phyloP scores from a whole-genome alignment of 1,140 invertebrate species.

The Nephila pilipes region DNA sequence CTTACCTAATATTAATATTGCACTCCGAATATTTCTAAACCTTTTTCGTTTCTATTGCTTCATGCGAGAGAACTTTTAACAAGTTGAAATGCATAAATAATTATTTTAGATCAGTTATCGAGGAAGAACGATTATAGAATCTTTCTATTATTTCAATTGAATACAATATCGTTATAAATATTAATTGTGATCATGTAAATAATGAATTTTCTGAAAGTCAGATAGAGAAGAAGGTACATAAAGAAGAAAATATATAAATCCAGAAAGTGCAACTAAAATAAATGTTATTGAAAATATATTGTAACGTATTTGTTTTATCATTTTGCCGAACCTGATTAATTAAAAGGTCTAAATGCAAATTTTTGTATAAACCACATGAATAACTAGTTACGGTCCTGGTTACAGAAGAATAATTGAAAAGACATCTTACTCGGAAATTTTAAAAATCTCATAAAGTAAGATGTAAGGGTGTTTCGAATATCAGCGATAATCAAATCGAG shows the following conservation, averaged over 20 bases:
- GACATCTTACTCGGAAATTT: too few species aligned
- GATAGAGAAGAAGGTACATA: too few species aligned
- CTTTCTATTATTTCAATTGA: constrained; percentile 15
- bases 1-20: background rate
- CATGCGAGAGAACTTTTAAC: background rate
- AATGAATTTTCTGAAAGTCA: background rate
- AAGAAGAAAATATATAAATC: too few species aligned
- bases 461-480: too few species aligned
- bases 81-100: background rate
- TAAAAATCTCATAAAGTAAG: too few species aligned
- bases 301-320: background rate
- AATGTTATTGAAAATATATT: background rate
- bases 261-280: background rate
- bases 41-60: background rate
- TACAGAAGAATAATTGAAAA: too few species aligned
- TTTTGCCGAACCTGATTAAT: background rate
- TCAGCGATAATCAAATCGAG: too few species aligned
- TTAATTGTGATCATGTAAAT: background rate
- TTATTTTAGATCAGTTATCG: background rate
- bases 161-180: background rate
- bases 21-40: background rate
- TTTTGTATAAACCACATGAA: background rate
- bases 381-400: too few species aligned
- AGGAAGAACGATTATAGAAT: background rate
- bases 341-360: background rate